Base-by-base conservation (phyloP, 2,888 invertebrate genomes). In the Scaptomyza flava region DNA sequence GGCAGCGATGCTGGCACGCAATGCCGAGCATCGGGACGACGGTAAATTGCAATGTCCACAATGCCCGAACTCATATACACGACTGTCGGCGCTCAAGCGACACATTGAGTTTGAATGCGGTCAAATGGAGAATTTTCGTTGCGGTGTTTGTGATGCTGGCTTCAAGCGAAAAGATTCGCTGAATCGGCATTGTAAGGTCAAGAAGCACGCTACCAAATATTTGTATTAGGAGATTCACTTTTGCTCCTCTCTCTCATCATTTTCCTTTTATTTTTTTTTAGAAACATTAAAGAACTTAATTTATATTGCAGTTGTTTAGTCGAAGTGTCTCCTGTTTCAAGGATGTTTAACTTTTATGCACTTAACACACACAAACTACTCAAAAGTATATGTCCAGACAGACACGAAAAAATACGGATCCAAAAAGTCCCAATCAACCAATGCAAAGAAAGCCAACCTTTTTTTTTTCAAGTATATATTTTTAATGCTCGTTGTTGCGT, bases 41-140 rank as follows among this genome's bases (percentile, higher is more conserved):
- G 89, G 88, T 59, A 85, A 73, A 53, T 56, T 84, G 54, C 82
- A 84, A 72, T 84, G 87, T 60, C 83, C 85, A 11, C 81, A 87
- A 58, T 83, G 88, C 59, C 69, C 76, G 27, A 89, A 82, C 48
- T 65, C 76, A 11, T 89, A 87, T 70, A 79, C 87, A 12, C 73
- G 89, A 31, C 42, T 73, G 11, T 87, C 85, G 52, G 86, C 86
- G 41, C 67, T 86, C 7, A 87, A 87, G 63, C 87, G 86, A n/a
- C 86, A 86, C 58, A 60, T 87, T 38, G 84, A 87, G 45, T 86
- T 87, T 45, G 86, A 86, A 51, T 86, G 86, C 65, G 86, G 86
- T 7, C 78, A 78, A 71, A 51, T 82, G 64, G 80, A 85, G 42
- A 85, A 84, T 61, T 86, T 86, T 52, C 74, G 77, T 47, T 86